Evolutionary conservation across 2,797 vertebrate genomes (phyloP).

Genomic region (Anas georgica): DNA sequence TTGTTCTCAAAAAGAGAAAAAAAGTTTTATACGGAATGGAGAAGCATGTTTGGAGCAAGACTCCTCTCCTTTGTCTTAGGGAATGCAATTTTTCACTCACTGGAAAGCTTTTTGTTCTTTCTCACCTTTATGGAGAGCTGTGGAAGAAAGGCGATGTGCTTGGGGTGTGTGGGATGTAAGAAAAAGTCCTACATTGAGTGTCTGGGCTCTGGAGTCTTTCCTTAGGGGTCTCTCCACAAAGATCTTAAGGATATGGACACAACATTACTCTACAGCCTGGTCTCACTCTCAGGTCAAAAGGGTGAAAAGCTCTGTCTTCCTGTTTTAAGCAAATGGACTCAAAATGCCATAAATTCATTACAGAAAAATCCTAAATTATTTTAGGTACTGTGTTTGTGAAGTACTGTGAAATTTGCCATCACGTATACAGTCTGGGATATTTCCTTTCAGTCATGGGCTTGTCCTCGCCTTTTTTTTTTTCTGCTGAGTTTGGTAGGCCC

Average conservation of each 20-base stretch:
- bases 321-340: neutral
- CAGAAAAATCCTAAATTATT: neutral
- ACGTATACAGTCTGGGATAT: neutral
- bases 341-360: neutral
- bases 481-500: neutral
- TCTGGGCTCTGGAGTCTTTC: neutral
- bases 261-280: neutral
- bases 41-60: constrained; percentile 50
- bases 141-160: neutral
- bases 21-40: constrained; percentile 59
- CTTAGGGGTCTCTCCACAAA: neutral
- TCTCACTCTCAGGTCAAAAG: neutral
- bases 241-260: neutral
- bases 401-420: neutral
- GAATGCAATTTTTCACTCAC: neutral
- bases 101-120: neutral
- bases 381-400: neutral
- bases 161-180: neutral
- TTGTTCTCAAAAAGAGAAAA: constrained; percentile 59
- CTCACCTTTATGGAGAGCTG: neutral
- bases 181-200: neutral
- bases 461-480: neutral
- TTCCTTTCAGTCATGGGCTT: neutral
- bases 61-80: constrained; percentile 7
- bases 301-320: neutral